These are phyloP conservation scores for Fopius arisanus DNA, from an alignment of 1,140 invertebrate species.

Conservation along the genomic window DNA sequence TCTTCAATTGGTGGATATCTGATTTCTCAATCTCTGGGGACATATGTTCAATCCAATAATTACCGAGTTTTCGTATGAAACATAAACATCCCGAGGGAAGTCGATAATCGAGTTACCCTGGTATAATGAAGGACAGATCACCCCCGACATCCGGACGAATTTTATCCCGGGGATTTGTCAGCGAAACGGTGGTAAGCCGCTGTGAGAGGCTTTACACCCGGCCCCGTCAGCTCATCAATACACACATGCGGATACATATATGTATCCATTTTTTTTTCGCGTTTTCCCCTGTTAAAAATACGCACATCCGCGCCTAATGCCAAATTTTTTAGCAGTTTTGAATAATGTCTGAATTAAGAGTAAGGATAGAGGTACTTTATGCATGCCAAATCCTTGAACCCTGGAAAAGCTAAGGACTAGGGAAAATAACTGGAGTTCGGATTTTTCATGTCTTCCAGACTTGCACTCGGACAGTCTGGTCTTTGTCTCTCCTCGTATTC, in stretches of 20 bases:
- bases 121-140: neutral
- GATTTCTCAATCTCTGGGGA: neutral
- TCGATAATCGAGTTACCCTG: neutral
- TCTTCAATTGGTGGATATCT: neutral
- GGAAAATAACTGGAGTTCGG: neutral
- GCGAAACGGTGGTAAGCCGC: neutral
- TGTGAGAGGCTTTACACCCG: neutral
- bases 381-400: too few species aligned
- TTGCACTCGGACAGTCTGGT: neutral
- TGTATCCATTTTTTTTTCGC: neutral
- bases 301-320: too few species aligned
- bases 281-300: neutral
- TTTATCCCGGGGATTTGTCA: slow-evolving; percentile 6
- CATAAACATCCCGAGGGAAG: neutral
- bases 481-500: neutral
- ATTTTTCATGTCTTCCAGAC: neutral
- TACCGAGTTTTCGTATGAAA: neutral
- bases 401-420: neutral
- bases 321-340: too few species aligned
- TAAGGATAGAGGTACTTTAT: too few species aligned
- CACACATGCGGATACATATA: too few species aligned
- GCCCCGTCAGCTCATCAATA: too few species aligned
- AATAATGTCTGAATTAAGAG: too few species aligned
- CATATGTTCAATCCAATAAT: neutral
- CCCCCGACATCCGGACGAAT: neutral